Percentiles rank a stretch among this genome's conserved stretches.
Conservation (phyloP, 2,888 invertebrate genomes). For the Drosophila crucigera region DNA sequence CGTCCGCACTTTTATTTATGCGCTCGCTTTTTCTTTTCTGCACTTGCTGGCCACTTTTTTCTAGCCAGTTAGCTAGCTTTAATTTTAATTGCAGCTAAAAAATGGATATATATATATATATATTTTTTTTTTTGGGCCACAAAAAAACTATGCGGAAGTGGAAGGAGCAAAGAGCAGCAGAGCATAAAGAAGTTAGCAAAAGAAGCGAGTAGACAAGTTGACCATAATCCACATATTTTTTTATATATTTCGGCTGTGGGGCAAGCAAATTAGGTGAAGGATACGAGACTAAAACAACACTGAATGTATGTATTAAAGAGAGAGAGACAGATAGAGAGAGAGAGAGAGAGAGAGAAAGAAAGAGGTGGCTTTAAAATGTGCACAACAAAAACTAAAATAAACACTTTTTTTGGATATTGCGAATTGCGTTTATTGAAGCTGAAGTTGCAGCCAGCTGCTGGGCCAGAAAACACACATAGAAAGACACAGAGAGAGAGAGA, state of each 20-base stretch:
- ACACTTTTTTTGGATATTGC: background rate
- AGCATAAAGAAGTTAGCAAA: background rate
- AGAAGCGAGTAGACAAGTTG: constrained; percentile 47
- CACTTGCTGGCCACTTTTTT: constrained; percentile 10
- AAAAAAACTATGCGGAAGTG: constrained; percentile 8
- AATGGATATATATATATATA: background rate
- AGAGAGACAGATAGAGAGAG: background rate
- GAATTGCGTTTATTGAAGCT: background rate
- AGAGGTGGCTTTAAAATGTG: background rate
- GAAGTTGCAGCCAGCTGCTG: too few relatives aligned
- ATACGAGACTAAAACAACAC: constrained; percentile 56
- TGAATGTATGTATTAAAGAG: too few relatives aligned
- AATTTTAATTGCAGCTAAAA: constrained; percentile 46
- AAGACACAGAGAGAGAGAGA: background rate
- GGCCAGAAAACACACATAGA: background rate
- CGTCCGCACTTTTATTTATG: constrained; percentile 32
- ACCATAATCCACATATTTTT: constrained; percentile 61
- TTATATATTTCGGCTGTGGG: constrained; percentile 31
- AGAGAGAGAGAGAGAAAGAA: background rate
- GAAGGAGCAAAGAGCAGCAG: background rate
- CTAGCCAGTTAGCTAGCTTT: constrained; percentile 6
- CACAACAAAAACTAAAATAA: too few relatives aligned
- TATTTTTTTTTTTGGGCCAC: constrained; percentile 34
- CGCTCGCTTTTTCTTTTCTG: background rate
- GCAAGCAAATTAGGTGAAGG: constrained; percentile 71